These are phyloP conservation scores for Microcebus murinus DNA, from an alignment of 2,113 vertebrate species.

Conservation along the genomic window DNA sequence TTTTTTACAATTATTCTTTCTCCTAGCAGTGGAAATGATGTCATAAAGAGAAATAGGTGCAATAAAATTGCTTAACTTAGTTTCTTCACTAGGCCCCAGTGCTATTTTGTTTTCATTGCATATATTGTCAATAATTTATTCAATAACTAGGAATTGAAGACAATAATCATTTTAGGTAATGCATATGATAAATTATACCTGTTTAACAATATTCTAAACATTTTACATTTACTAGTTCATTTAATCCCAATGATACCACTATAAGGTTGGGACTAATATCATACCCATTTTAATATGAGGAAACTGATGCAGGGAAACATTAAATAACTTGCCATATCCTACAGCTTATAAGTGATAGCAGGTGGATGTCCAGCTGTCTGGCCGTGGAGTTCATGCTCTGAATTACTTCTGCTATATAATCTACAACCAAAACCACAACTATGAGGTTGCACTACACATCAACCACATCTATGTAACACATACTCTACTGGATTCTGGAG, in stretches of 20 bases:
- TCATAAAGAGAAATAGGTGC: not conserved
- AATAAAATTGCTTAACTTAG: not conserved
- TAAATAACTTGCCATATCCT: fast-evolving
- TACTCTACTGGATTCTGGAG: not conserved
- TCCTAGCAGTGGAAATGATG: not conserved
- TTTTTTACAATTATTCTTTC: not conserved
- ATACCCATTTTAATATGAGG: not conserved
- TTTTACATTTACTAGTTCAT: not conserved
- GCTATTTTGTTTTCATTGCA: not conserved
- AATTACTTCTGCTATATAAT: not conserved
- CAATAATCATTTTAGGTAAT: not conserved
- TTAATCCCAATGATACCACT: not conserved
- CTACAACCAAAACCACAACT: not conserved
- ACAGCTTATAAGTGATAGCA: not conserved
- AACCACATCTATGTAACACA: not conserved
- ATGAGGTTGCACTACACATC: not conserved
- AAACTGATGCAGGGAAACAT: not conserved
- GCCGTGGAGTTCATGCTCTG: not conserved
- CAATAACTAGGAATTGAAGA: not conserved
- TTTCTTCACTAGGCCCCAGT: not conserved
- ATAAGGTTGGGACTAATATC: not conserved
- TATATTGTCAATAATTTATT: not conserved
- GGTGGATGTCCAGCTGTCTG: fast-evolving
- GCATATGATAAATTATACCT: not conserved
- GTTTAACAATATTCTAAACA: not conserved